Evolutionary conservation across 1,140 invertebrate species (phyloP), one percentile per base, ranked within the genome.

Genomic region (Drosophila nannoptera): DNA sequence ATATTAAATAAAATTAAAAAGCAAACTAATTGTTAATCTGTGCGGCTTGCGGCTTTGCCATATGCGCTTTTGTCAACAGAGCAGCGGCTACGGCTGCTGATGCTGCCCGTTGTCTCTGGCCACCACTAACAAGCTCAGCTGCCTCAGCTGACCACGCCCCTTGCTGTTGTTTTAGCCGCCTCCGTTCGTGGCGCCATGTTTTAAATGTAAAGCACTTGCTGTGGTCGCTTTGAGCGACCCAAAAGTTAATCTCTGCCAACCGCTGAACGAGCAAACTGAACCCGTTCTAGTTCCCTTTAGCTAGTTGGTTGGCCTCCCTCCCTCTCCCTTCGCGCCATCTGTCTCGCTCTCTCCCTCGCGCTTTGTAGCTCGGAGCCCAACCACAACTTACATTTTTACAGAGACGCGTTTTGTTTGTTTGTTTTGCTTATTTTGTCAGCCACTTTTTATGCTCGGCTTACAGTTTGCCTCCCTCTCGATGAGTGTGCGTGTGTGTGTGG

Each of bases 171-270:
- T 60, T 46, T 45, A 46, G 33, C 36, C 2, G 31, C 14, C 38
- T 7, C 53, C 36, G 48, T 3, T 22, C 22, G 22, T 69, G 60
- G 16, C 53, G 59, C 63, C 71, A 75, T 83, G 77, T 76, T 83
- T 83, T 76, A 84, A 83, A 80, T 84, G 81, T 76, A 84, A 86
- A 84, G 80, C 81, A 84, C 80, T 84, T 84, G 81, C 81, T 84
- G 81, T 69, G 81, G 81, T 84, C 81, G 81, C 82, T 84, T 84
- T 84, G 81, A 81, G 74, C 82, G 81, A 86, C 74, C 82, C 82
- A 78, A 84, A 84, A 84, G 81, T 84, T 84, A 84, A 84, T 84
- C 81, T 84, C 81, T 86, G 70, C 81, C 81, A 81, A 84, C 77
- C 81, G 81, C 81, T 86, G 70, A 58, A 66, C 66, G 68, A 52